Base-by-base conservation (phyloP, 2,797 vertebrate species). In the Euthynnus affinis region DNA sequence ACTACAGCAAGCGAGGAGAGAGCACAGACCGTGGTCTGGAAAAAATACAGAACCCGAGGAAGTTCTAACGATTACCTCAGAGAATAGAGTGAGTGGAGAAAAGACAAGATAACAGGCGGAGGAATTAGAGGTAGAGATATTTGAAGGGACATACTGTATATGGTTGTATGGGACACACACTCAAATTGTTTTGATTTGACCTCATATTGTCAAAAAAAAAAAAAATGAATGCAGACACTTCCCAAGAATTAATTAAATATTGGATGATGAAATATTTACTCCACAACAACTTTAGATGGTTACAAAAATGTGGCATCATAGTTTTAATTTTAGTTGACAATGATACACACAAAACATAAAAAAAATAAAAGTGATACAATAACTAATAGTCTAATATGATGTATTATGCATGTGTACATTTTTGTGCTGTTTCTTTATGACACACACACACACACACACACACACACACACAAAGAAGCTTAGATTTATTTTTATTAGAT, bases 51-150 rank as follows among this genome's bases (percentile, higher is more conserved):
- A 63, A 78, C 44, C 65, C 14, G 46, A 62, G 75, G 76, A 85
- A 84, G 74, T 88, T 83, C 78, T 92, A 94, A 93, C 72, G 80
- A 94, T 91, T 77, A 85, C 91, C 91, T 91, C 71, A 14, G 89
- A 92, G 92, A 87, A 87, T 84, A 87, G 51, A 78, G 13, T 23
- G n/a, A 42, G 37, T 67, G 29, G 49, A 66, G 25, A 44, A 6
- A 51, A 76, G 63, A 61, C 0, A 22, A 25, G 78, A 49, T 48
- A 65, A 61, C 20, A 74, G 68, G 34, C 7, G 57, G 48, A 59
- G 52, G 59, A 71, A 80, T 79, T 71, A 77, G 37, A 67, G 57
- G 70, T 52, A 25, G 55, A 63, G 40, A 72, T 22, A 62, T 71
- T 42, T 63, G n/a, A 42, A 27, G 40, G 62, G 73, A 65, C 52